A percentile compares a stretch with the other conserved stretches of the same genome.
Evolutionary conservation across 92 coral and sea anemone genomes (phyloP).

Genomic region (Paragorgia papillata): DNA sequence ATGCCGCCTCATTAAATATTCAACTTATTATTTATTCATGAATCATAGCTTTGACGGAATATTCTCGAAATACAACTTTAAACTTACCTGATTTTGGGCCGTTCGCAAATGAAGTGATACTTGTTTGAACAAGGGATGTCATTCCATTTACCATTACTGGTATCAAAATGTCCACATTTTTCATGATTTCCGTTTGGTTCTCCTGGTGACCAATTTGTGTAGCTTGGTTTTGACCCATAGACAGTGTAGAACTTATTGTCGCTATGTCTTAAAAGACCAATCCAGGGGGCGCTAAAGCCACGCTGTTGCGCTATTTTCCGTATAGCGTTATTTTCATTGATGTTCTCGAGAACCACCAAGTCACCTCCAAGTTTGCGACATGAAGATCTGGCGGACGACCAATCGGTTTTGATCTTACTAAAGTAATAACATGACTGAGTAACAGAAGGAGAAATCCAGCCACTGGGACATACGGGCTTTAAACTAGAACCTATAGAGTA

Average conservation of each 20-base stretch:
- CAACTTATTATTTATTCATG: too few relatives aligned
- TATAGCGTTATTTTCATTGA: background rate
- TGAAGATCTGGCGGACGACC: background rate
- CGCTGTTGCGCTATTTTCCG: background rate
- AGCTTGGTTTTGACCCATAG: background rate
- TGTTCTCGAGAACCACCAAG: slow-evolving; percentile 1
- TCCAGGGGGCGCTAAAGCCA: background rate
- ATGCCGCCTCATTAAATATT: too few relatives aligned
- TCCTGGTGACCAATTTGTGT: slow-evolving; percentile 9
- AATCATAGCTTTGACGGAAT: too few relatives aligned
- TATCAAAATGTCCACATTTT: background rate
- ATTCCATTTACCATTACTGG: background rate
- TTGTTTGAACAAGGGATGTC: background rate
- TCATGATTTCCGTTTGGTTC: background rate
- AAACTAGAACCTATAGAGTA: too few relatives aligned
- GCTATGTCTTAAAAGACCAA: background rate
- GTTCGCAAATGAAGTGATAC: slow-evolving; percentile 6
- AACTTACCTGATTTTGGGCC: too few relatives aligned
- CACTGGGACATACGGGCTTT: background rate
- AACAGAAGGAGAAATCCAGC: background rate
- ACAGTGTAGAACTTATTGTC: background rate
- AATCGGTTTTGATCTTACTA: background rate
- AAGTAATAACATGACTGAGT: slow-evolving; percentile 2
- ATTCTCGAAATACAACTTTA: too few relatives aligned
- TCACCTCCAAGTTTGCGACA: background rate